A percentile compares a stretch with the other conserved stretches of the same genome.
Evolutionary conservation across 2,113 vertebrate species (phyloP).

Genomic region (Zeus faber): DNA sequence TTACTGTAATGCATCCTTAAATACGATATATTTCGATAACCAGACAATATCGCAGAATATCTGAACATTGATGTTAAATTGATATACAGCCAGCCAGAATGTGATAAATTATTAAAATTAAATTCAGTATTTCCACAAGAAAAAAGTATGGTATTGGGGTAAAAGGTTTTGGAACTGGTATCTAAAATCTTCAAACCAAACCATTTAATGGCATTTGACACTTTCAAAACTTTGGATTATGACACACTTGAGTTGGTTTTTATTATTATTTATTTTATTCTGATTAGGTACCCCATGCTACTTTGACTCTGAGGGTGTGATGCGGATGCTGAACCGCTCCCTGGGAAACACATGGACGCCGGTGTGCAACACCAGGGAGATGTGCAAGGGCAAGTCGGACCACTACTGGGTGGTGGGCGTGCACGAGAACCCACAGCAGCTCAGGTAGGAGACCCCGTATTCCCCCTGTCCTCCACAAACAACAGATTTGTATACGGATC

Average conservation of each 20-base stretch:
- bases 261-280: not conserved
- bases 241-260: not conserved
- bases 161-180: too few relatives aligned
- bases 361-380: conserved; percentile 85
- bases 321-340: conserved; percentile 87
- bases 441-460: conserved; percentile 76
- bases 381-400: conserved; percentile 92
- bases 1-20: too few relatives aligned
- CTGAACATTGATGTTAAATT: too few relatives aligned
- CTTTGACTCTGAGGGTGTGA: conserved; percentile 85
- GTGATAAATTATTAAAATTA: too few relatives aligned
- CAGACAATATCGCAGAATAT: too few relatives aligned
- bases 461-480: not conserved
- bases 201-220: not conserved
- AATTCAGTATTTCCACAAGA: too few relatives aligned
- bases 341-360: conserved; percentile 88
- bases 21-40: too few relatives aligned
- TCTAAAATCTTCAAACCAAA: too few relatives aligned
- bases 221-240: not conserved
- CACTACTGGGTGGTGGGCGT: conserved; percentile 95
- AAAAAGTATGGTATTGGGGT: too few relatives aligned
- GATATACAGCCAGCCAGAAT: too few relatives aligned
- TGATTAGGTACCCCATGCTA: conserved; percentile 85
- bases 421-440: conserved; percentile 92
- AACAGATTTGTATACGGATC: too few relatives aligned